These are phyloP conservation scores for Mormyrus hasselquistii DNA, from an alignment of 2,797 vertebrate genomes.

Conservation along the genomic window DNA sequence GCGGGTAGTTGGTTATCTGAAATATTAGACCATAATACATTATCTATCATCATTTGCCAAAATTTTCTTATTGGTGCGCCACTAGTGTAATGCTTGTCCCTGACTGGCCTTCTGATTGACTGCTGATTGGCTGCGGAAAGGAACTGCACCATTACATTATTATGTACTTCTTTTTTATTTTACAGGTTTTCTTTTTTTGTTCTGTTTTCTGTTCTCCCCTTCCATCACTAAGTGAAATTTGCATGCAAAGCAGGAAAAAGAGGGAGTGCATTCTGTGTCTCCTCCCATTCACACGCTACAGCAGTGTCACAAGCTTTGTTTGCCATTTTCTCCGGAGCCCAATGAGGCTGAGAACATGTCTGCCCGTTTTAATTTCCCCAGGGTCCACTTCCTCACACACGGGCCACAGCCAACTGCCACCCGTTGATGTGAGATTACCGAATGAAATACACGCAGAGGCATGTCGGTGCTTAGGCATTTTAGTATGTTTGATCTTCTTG, in stretches of 20 bases:
- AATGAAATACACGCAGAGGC: not conserved
- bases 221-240: not conserved
- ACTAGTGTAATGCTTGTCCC: not conserved
- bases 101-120: not conserved
- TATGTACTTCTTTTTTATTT: not conserved
- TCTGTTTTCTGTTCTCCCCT: not conserved
- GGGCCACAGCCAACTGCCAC: not conserved
- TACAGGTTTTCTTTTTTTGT: not conserved
- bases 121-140: not conserved
- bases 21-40: not conserved
- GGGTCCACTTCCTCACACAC: not conserved
- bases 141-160: not conserved
- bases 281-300: slow-evolving; percentile 38
- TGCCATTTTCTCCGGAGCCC: slow-evolving; percentile 38
- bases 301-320: slow-evolving; percentile 37
- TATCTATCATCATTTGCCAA: not conserved
- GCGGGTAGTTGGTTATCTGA: not conserved
- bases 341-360: slow-evolving; percentile 27
- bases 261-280: not conserved
- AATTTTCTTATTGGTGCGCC: not conserved
- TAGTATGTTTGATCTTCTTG: not conserved
- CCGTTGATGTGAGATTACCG: slow-evolving; percentile 6
- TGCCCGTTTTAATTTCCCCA: slow-evolving; percentile 29
- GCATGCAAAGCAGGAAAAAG: not conserved
- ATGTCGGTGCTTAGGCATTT: not conserved